These are phyloP conservation scores for Dicrostonyx torquatus DNA, from an alignment of 2,797 vertebrate genomes.

Conservation along the genomic window DNA sequence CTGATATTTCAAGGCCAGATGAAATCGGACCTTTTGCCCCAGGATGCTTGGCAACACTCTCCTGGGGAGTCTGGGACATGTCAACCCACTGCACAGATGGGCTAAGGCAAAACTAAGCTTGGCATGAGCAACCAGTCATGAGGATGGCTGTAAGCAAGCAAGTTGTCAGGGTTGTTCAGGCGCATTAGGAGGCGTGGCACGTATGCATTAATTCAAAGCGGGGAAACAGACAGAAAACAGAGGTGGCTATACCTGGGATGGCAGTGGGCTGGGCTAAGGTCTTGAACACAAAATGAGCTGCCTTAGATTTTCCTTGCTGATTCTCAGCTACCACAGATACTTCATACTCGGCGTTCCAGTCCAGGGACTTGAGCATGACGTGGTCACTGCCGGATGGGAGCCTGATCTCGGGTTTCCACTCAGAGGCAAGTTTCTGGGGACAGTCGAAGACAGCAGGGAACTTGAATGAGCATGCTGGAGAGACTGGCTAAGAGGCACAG, in stretches of 20 bases:
- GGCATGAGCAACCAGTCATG: conserved; percentile 82
- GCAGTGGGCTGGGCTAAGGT: conserved; percentile 93
- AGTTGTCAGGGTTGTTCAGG: conserved; percentile 84
- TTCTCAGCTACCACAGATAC: conserved; percentile 95
- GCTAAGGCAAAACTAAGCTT: conserved; percentile 82
- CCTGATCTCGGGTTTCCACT: conserved; percentile 95
- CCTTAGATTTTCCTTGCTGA: conserved; percentile 95
- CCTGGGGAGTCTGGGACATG: conserved; percentile 63
- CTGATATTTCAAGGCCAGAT: conserved; percentile 29
- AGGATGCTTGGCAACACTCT: conserved; percentile 56
- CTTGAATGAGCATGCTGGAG: background rate
- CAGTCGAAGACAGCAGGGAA: background rate
- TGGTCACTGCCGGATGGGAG: conserved; percentile 91
- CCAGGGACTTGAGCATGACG: conserved; percentile 90
- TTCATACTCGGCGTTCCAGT: conserved; percentile 96
- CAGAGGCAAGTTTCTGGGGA: conserved; percentile 88
- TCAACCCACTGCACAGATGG: conserved; percentile 60
- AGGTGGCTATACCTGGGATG: conserved; percentile 92
- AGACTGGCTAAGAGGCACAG: background rate
- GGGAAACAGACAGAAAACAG: conserved; percentile 69
- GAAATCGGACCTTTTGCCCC: conserved; percentile 39
- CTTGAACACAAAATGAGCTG: conserved; percentile 91
- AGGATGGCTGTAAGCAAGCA: conserved; percentile 88
- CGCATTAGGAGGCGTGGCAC: conserved; percentile 84
- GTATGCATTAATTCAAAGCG: conserved; percentile 86